Conservation (phyloP, 2,888 invertebrate species). For the Adelognathus sp. region DNA sequence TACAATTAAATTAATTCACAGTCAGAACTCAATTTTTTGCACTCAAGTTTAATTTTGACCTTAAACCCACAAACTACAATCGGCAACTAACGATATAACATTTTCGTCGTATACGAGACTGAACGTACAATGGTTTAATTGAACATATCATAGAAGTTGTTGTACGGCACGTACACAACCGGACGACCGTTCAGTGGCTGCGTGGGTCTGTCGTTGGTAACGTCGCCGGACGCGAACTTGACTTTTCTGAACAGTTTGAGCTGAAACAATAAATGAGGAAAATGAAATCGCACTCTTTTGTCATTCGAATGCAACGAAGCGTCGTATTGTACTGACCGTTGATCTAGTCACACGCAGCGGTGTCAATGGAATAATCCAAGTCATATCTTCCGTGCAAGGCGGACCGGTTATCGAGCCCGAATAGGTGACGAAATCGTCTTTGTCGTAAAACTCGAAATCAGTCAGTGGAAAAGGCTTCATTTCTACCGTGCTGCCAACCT, state of each 20-base stretch:
- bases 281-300: background rate
- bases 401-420: conserved; percentile 83
- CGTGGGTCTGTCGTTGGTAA: conserved; percentile 24
- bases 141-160: no score
- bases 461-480: conserved; percentile 34
- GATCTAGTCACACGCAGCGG: background rate
- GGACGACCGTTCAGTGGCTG: conserved; percentile 32
- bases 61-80: no score
- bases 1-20: no score
- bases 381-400: conserved; percentile 82
- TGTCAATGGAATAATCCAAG: conserved; percentile 82
- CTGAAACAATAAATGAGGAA: background rate
- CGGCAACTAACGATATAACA: no score
- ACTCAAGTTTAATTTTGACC: no score
- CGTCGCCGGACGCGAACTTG: background rate
- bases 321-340: conserved; percentile 12
- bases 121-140: no score
- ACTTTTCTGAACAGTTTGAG: conserved; percentile 9
- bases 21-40: no score
- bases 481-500: background rate
- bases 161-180: background rate
- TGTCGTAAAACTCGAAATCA: conserved; percentile 65
- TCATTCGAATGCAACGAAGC: background rate
- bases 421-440: conserved; percentile 77
- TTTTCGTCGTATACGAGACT: no score